Evolutionary conservation across 2,888 invertebrate genomes (phyloP).

Genomic region (Drosophila sordidula): DNA sequence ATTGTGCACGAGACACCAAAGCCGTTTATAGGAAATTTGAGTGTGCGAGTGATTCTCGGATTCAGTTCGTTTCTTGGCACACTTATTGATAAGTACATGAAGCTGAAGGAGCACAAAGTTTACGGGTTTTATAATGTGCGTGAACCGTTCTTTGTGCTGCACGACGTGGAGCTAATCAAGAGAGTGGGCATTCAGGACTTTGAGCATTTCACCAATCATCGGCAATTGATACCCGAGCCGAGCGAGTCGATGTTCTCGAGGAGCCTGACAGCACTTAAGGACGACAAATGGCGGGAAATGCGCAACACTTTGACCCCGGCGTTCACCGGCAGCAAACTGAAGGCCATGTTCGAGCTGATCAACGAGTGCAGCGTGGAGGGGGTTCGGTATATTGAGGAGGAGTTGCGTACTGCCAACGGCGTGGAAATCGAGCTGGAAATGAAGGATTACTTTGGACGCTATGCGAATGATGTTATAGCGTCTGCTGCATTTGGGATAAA

Average conservation of each 20-base stretch:
- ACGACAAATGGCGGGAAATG: slow-evolving; percentile 84
- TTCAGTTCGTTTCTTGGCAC: slow-evolving; percentile 34
- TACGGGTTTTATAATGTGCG: slow-evolving; percentile 85
- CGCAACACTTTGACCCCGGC: slow-evolving; percentile 84
- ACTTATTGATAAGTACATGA: slow-evolving; percentile 35
- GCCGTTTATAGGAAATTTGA: slow-evolving; percentile 58
- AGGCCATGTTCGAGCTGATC: slow-evolving; percentile 84
- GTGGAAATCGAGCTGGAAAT: slow-evolving; percentile 76
- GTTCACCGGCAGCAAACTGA: slow-evolving; percentile 85
- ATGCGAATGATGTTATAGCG: slow-evolving; percentile 85
- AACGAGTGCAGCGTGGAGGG: slow-evolving; percentile 73
- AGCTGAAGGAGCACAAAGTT: slow-evolving; percentile 78
- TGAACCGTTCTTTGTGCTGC: slow-evolving; percentile 84
- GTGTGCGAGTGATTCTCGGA: slow-evolving; percentile 33
- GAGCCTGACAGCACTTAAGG: slow-evolving; percentile 85
- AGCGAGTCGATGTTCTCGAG: slow-evolving; percentile 86
- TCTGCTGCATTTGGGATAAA: slow-evolving; percentile 85
- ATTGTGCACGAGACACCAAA: slow-evolving; percentile 38
- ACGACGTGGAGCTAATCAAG: slow-evolving; percentile 86
- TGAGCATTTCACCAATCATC: slow-evolving; percentile 86
- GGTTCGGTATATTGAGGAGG: slow-evolving; percentile 48
- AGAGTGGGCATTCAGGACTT: slow-evolving; percentile 87
- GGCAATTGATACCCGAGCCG: slow-evolving; percentile 50
- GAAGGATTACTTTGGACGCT: slow-evolving; percentile 82
- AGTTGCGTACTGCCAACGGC: slow-evolving; percentile 23